These are phyloP conservation scores for silkworm (Bombyx mori) DNA, from an alignment of 1,140 invertebrate species.

Conservation along the genomic window DNA sequence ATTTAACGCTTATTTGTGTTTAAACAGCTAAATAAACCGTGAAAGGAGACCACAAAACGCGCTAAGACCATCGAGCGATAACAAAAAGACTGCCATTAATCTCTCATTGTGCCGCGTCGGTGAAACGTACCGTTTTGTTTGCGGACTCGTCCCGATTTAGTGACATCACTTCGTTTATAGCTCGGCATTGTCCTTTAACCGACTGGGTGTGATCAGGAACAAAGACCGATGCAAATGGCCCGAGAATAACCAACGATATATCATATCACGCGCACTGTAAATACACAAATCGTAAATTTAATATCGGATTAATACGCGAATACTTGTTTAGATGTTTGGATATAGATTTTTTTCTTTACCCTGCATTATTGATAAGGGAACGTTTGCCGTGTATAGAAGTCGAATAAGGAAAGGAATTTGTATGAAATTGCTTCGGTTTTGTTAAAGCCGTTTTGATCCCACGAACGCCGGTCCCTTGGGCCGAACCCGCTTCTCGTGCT, in stretches of 20 bases:
- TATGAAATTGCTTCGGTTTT: slow-evolving; percentile 19
- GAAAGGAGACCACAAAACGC: slow-evolving; percentile 62
- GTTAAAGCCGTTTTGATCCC: slow-evolving; percentile 30
- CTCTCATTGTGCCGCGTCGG: slow-evolving; percentile 57
- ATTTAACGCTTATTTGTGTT: slow-evolving; percentile 56
- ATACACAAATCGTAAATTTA: slow-evolving; percentile 57
- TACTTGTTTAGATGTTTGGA: too few relatives aligned
- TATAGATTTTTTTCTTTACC: background rate
- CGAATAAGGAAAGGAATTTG: slow-evolving; percentile 7
- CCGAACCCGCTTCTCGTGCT: slow-evolving; percentile 58
- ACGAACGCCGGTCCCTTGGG: slow-evolving; percentile 21
- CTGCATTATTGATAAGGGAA: background rate
- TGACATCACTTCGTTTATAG: slow-evolving; percentile 43
- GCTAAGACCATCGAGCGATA: slow-evolving; percentile 60
- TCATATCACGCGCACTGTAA: slow-evolving; percentile 28
- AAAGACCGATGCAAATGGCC: slow-evolving; percentile 49
- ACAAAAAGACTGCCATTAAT: slow-evolving; percentile 65
- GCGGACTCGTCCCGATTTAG: slow-evolving; percentile 53
- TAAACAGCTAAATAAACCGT: slow-evolving; percentile 57
- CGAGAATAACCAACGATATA: slow-evolving; percentile 53
- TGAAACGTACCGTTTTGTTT: slow-evolving; percentile 56
- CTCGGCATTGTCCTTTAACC: slow-evolving; percentile 49
- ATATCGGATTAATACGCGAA: slow-evolving; percentile 1
- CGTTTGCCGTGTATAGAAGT: background rate
- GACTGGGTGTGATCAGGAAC: slow-evolving; percentile 60